Evolutionary conservation across 2,113 vertebrate species (phyloP).

Genomic region (Ptilorrhoa leucosticta): DNA sequence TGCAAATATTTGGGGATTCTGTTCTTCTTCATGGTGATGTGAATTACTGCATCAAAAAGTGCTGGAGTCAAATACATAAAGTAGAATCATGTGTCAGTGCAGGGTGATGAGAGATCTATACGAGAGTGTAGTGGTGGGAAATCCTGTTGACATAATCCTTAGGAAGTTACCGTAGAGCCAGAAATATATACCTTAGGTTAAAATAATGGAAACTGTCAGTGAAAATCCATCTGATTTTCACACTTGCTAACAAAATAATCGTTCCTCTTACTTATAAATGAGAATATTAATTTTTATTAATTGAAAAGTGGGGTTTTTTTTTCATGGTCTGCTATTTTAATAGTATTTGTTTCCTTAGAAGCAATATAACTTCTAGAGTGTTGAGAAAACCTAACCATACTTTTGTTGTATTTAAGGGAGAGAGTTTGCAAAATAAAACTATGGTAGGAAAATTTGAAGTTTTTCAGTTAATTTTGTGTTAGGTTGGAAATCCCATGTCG

Average conservation of each 20-base stretch:
- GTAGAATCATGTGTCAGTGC: neutral
- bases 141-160: neutral
- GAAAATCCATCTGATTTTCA: neutral
- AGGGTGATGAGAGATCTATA: neutral
- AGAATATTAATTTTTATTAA: neutral
- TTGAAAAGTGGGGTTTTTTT: neutral
- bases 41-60: neutral
- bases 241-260: neutral
- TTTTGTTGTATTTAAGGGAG: neutral
- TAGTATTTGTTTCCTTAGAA: neutral
- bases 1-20: neutral
- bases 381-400: neutral
- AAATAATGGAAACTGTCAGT: neutral
- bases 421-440: neutral
- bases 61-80: neutral
- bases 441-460: neutral
- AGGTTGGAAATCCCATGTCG: neutral
- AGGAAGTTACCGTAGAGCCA: neutral
- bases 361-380: neutral
- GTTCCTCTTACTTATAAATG: neutral
- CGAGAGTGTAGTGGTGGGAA: neutral
- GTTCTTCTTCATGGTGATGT: neutral
- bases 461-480: neutral
- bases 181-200: neutral
- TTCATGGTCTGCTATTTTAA: neutral